Evolutionary conservation across 2,113 vertebrate genomes (phyloP).

Genomic region (Embiotoca jacksoni): DNA sequence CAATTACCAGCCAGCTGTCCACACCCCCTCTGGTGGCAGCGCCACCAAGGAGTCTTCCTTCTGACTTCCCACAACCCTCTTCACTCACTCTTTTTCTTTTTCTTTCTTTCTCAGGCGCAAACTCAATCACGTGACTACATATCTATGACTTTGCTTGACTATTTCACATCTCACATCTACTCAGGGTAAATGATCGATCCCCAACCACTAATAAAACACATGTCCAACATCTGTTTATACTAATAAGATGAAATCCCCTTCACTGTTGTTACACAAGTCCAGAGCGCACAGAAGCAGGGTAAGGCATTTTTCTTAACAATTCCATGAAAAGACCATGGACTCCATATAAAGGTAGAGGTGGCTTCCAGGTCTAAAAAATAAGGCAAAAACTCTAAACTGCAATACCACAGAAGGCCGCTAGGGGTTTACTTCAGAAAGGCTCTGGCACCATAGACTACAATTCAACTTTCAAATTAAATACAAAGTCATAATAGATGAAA

Average conservation of each 20-base stretch:
- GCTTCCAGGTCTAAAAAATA: no score
- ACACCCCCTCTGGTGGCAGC: slow-evolving; percentile 75
- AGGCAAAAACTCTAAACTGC: no score
- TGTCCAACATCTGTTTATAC: neutral
- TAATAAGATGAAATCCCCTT: neutral
- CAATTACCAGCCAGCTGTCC: slow-evolving; percentile 89
- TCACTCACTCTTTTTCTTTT: neutral
- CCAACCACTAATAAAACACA: neutral
- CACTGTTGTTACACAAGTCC: neutral
- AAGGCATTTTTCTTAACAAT: neutral
- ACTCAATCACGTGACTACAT: no score
- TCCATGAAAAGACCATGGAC: no score
- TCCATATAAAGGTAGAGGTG: no score
- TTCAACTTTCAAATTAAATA: no score
- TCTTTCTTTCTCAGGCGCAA: no score
- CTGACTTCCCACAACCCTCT: slow-evolving; percentile 16
- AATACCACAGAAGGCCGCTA: no score
- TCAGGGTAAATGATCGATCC: neutral
- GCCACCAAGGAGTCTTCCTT: slow-evolving; percentile 33
- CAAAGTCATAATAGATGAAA: no score
- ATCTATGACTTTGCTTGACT: neutral
- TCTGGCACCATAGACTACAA: no score
- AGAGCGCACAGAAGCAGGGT: neutral
- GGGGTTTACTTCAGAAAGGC: no score
- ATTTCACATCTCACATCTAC: neutral